phyloP scores from a whole-genome alignment of 2,888 invertebrate genomes.

The Drosophila gaucha region DNA sequence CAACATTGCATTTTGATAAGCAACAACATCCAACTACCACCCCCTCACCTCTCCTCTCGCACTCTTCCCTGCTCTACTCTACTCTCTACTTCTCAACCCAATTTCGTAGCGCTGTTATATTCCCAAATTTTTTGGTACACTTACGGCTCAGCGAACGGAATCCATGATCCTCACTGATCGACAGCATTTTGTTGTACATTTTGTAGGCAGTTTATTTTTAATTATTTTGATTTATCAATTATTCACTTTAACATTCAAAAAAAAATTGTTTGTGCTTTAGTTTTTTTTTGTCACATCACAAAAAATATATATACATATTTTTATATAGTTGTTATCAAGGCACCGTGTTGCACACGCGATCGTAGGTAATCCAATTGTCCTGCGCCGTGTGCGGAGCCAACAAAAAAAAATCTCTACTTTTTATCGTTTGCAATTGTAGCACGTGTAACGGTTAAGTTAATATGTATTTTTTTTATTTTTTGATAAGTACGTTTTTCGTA shows the following conservation, averaged over 20 bases:
- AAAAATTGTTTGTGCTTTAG: conserved; percentile 20
- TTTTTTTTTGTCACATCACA: conserved; percentile 58
- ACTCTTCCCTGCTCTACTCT: background rate
- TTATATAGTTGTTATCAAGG: conserved; percentile 26
- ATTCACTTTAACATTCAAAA: conserved; percentile 46
- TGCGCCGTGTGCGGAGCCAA: conserved; percentile 52
- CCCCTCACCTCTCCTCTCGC: background rate
- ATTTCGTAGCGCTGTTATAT: too few species aligned
- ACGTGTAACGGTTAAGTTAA: conserved; percentile 15
- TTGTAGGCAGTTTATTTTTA: background rate
- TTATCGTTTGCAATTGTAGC: conserved; percentile 4
- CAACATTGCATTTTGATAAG: conserved; percentile 38
- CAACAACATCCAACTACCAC: background rate
- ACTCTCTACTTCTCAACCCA: too few species aligned
- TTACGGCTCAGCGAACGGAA: conserved; percentile 85
- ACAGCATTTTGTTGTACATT: conserved; percentile 83
- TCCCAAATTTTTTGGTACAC: conserved; percentile 50
- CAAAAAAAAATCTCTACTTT: conserved; percentile 10
- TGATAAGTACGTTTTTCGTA: conserved; percentile 5
- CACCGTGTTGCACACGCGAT: conserved; percentile 67
- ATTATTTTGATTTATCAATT: background rate
- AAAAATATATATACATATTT: conserved; percentile 11
- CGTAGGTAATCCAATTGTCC: conserved; percentile 77
- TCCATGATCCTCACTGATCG: conserved; percentile 85
- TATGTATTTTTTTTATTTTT: background rate